These are phyloP conservation scores for Podarcis cretensis DNA, from an alignment of 2,113 vertebrate species.

Conservation along the genomic window DNA sequence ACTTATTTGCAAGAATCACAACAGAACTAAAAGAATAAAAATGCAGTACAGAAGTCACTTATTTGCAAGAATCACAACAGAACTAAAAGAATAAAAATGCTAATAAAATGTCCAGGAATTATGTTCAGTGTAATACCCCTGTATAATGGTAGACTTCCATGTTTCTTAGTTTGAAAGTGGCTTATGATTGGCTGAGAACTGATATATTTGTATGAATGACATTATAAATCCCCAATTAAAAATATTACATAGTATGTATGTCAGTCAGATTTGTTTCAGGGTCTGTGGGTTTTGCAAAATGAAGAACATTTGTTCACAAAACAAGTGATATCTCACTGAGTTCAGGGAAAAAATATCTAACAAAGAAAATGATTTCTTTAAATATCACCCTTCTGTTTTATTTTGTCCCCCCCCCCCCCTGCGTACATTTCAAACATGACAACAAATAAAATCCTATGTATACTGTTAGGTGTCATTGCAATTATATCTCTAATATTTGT, in stretches of 20 bases:
- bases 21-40: slow-evolving; percentile 14
- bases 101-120: neutral
- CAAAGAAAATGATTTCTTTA: rapidly evolving
- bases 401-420: neutral
- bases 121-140: neutral
- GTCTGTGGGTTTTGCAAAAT: slow-evolving; percentile 7
- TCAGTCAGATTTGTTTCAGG: rapidly evolving
- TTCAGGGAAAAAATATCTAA: neutral
- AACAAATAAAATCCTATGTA: neutral
- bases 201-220: neutral
- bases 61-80: neutral
- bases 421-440: slow-evolving; percentile 37
- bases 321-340: slow-evolving; percentile 1
- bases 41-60: too few species aligned
- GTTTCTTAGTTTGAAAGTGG: neutral
- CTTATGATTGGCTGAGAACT: neutral
- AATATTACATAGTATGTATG: neutral
- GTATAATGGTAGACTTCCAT: neutral
- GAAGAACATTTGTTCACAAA: neutral
- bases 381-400: neutral
- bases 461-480: slow-evolving; percentile 60
- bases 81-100: slow-evolving; percentile 8
- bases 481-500: slow-evolving; percentile 57
- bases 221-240: neutral
- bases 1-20: neutral